Percentiles rank a stretch among this genome's conserved stretches.
Evolutionary conservation across 1,140 invertebrate genomes (phyloP).

Genomic region (Linepithema humile): DNA sequence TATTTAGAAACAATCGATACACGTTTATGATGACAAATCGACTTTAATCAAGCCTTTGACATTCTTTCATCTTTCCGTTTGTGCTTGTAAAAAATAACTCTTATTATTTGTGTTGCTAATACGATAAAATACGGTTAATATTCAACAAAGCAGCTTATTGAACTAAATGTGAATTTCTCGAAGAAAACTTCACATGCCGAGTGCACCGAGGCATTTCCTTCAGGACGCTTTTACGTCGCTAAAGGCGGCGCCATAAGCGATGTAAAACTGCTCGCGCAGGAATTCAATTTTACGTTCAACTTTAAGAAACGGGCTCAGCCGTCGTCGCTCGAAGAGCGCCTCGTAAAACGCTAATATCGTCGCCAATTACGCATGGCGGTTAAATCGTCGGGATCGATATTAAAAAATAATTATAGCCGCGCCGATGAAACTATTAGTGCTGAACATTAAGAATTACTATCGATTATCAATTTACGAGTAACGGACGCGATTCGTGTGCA

Average conservation of each 20-base stretch:
- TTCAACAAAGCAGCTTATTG: conserved; percentile 13
- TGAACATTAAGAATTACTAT: conserved; percentile 9
- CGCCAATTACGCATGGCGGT: conserved; percentile 39
- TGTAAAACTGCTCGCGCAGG: conserved; percentile 48
- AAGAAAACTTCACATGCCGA: background rate
- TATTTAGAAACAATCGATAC: no score
- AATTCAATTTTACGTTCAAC: conserved; percentile 56
- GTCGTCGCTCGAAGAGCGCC: conserved; percentile 9
- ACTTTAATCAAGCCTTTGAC: background rate
- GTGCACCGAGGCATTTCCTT: conserved; percentile 39
- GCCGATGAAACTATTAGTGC: background rate
- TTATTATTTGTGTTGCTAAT: background rate
- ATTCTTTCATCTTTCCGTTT: background rate
- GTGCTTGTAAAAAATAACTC: background rate
- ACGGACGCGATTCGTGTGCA: conserved; percentile 32
- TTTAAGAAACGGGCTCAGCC: conserved; percentile 42
- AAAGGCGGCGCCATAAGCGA: conserved; percentile 41
- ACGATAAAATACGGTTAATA: conserved; percentile 6
- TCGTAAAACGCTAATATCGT: conserved; percentile 43
- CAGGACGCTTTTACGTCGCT: conserved; percentile 34
- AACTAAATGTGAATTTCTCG: conserved; percentile 15
- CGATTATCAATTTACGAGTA: conserved; percentile 56
- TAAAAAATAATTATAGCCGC: conserved; percentile 44
- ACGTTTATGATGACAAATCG: background rate
- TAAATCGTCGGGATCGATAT: conserved; percentile 26